A percentile compares a stretch with the other conserved stretches of the same genome.
These are phyloP conservation scores for Halcyon leucocephala DNA, from an alignment of 2,797 vertebrate genomes.

Conservation along the genomic window DNA sequence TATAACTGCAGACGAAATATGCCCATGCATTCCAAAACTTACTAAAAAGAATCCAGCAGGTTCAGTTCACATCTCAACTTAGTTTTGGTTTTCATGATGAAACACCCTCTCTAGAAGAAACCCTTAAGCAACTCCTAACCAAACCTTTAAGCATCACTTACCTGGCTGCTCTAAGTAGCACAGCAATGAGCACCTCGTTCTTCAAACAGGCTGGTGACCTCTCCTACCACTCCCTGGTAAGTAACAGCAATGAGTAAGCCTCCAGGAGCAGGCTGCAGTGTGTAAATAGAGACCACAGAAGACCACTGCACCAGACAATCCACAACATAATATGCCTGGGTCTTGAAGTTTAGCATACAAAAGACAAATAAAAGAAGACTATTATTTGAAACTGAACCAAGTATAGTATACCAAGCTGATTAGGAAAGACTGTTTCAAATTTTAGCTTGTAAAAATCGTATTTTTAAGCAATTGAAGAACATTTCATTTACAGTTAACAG, in stretches of 20 bases:
- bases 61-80: not conserved
- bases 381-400: not conserved
- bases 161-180: not conserved
- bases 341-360: not conserved
- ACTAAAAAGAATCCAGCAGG: not conserved
- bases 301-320: not conserved
- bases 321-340: not conserved
- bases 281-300: not conserved
- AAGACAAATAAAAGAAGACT: not conserved
- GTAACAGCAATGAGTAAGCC: not conserved
- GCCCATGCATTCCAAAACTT: not conserved
- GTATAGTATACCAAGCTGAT: not conserved
- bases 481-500: not conserved
- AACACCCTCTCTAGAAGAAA: not conserved
- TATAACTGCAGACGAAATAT: conserved; percentile 38
- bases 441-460: not conserved
- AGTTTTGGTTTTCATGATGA: not conserved
- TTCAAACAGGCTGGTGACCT: not conserved
- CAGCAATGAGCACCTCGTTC: not conserved
- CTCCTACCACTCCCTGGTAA: not conserved
- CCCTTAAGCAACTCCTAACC: not conserved
- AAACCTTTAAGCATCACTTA: not conserved
- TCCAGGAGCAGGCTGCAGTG: not conserved
- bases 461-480: not conserved
- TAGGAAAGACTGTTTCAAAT: not conserved